phyloP scores from a whole-genome alignment of 2,113 vertebrate species.

The Otus sunia region DNA sequence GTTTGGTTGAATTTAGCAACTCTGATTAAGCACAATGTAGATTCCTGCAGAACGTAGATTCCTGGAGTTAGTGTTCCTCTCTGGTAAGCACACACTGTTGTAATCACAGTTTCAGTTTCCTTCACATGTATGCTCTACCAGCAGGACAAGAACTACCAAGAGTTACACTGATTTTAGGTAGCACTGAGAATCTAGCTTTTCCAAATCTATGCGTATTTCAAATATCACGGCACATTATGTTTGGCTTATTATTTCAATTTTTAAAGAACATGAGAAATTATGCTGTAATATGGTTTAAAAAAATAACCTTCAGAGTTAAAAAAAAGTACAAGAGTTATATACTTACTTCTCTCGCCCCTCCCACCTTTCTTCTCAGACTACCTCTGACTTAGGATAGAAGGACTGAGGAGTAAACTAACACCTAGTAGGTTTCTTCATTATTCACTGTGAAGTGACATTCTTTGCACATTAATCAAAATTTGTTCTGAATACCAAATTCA shows the following conservation, averaged over 20 bases:
- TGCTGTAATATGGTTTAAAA: background rate
- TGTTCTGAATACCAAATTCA: slow-evolving; percentile 4
- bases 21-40: background rate
- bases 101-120: background rate
- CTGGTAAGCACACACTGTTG: background rate
- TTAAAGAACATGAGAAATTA: background rate
- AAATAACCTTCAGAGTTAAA: background rate
- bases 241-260: background rate
- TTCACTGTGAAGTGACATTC: background rate
- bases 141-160: background rate
- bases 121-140: background rate
- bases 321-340: background rate
- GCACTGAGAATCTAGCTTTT: background rate
- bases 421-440: background rate
- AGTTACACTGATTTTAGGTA: background rate
- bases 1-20: background rate
- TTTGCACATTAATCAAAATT: background rate
- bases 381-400: background rate
- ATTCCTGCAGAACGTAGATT: background rate
- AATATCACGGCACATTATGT: background rate
- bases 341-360: background rate
- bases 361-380: background rate
- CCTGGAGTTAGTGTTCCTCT: background rate
- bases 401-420: background rate
- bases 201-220: background rate